Evolutionary conservation across 2,888 invertebrate genomes (phyloP), one percentile per base, ranked within the genome.

Genomic region (Leptinotarsa peninsularis): DNA sequence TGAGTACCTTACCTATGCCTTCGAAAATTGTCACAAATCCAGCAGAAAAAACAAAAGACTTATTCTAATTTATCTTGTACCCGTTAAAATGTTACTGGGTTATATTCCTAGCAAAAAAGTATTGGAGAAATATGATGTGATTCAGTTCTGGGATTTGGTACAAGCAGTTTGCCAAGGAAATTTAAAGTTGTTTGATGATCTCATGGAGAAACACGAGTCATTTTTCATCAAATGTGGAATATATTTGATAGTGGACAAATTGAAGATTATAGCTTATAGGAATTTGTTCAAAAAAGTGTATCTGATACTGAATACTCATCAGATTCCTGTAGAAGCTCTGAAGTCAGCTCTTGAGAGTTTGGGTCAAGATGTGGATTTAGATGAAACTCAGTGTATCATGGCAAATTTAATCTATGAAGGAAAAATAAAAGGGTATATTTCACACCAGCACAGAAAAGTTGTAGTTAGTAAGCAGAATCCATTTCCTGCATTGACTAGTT

Each of bases 211-310:
- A 68, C 94, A 98, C 84, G 97, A 98, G 88, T 90, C 92, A 4
- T 98, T 98, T 88, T 98, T 99, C 84, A 98, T 99, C 74, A 94
- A 93, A 83, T 97, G 95, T 84, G 99, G 99, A n/a, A 98, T 99
- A 83, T 99, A 98, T 89, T 90, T 99, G 72, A 96, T 99, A 84
- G 94, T 99, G 21, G 99, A 99, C 86, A 98, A 98, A 87, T 90
- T 99, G 14, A 97, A 98, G 88, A 95, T 97, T 74, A 95, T 97
- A 77, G 97, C 98, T 0, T 98, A 98, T 87, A 92, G 99, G 78
- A 99, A 98, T 90, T 91, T 99, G 73, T 98, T 99, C 87, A 96
- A 97, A 84, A 98, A 95, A 91, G 97, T 95, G 89, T 95, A 94
- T 87, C 85, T 94, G 68, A 92, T 93, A 49, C 90, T 94, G 78